Base-by-base conservation (phyloP, 2,113 vertebrate species). In the Periophthalmodon schlosseri region DNA sequence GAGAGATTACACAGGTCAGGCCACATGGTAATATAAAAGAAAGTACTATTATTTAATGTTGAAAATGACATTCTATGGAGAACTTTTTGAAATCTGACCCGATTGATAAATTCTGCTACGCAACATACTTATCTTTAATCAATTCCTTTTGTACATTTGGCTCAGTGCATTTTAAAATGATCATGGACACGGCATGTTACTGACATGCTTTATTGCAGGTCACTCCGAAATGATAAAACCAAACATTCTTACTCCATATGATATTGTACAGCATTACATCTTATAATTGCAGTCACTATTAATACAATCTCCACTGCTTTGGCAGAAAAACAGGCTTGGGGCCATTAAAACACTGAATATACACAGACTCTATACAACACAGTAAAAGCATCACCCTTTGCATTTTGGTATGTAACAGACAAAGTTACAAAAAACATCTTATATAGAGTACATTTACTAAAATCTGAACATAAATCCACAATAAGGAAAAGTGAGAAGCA, bases 201-300 rank as follows among this genome's bases (percentile, higher is more conserved):
- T 56, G 83, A 84, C 81, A 52, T 70, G 81, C 81, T 87, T 87
- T 87, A 89, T 89, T 87, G 79, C 82, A 86, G 76, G 76, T 84
- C 85, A 75, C 74, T 82, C 77, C 78, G 79, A 86, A 83, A 84
- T 76, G 80, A 83, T 83, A n/a, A 83, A 88, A 85, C 65, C 84
- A 81, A 73, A 74, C 65, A 75, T 67, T 69, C 54, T 76, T 23
- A 67, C 20, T 72, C 28, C 28, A 61, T 6, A 69, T 81, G 13
- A 70, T 46, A 68, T 64, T 79, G 49, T 23, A 74, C 23, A 4
- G 47, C 23, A 16, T 75, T n/a, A 65, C 69, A n/a, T 24, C 34
- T 50, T 70, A 67, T 39, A 57, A 24, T 67, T 47, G 20, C 39
- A 44, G 23, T 57, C 52, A 57, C 56, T 20, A 67, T 60, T 46